phyloP scores from a whole-genome alignment of 2,888 invertebrate genomes.

The Leptopilina syphax region DNA sequence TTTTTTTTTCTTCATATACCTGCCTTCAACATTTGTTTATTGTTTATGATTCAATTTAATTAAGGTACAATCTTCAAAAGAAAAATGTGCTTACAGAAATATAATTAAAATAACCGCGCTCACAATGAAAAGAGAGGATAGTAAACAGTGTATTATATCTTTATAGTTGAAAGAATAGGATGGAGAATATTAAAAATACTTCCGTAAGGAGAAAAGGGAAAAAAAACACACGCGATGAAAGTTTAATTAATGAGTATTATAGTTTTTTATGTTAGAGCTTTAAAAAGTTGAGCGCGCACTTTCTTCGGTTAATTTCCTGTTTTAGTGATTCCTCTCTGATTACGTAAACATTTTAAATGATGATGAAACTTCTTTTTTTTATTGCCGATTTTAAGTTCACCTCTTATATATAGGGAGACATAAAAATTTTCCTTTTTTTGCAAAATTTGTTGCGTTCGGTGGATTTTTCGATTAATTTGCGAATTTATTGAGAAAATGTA shows the following conservation, averaged over 20 bases:
- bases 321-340: no score
- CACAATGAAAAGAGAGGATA: background rate
- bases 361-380: background rate
- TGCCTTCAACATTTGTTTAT: slow-evolving; percentile 11
- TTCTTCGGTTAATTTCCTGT: no score
- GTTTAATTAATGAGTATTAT: background rate
- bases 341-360: no score
- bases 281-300: no score
- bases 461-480: no score
- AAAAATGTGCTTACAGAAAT: background rate
- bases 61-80: background rate
- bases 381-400: no score
- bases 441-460: no score
- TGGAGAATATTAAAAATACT: background rate
- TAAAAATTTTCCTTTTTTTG: no score
- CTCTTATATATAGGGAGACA: no score
- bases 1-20: background rate
- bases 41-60: slow-evolving; percentile 12
- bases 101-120: slow-evolving; percentile 2
- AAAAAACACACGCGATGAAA: background rate
- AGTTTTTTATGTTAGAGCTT: no score
- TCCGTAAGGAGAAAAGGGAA: background rate
- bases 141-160: background rate
- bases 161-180: background rate
- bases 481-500: no score